These are phyloP conservation scores for Ceratoteleas bidentatus DNA, from an alignment of 1,140 invertebrate genomes.

Conservation along the genomic window DNA sequence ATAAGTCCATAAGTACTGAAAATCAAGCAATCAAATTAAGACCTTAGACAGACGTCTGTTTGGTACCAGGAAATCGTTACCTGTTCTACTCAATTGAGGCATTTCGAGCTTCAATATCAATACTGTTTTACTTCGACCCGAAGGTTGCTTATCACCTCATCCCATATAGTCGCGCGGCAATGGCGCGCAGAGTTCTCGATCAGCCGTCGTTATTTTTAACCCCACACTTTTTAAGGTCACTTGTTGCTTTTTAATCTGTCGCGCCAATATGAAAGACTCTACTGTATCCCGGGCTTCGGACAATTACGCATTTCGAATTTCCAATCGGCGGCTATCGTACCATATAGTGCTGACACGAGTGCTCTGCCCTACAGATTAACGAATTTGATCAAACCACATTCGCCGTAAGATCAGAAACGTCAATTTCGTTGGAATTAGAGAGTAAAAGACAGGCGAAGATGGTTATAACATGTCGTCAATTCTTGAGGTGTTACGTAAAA, in stretches of 20 bases:
- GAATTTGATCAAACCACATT: constrained; percentile 65
- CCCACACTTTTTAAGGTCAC: constrained; percentile 79
- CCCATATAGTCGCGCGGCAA: constrained; percentile 67
- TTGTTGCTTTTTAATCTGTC: constrained; percentile 80
- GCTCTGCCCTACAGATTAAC: constrained; percentile 60
- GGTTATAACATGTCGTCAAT: constrained; percentile 19
- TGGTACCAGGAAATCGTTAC: constrained; percentile 50
- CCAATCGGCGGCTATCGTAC: constrained; percentile 67
- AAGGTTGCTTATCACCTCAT: constrained; percentile 74
- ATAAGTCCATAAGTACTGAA: no score
- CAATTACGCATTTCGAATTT: constrained; percentile 72
- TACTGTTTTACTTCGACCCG: constrained; percentile 70
- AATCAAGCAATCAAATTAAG: no score
- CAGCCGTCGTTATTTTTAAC: constrained; percentile 78
- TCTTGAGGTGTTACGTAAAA: constrained; percentile 22
- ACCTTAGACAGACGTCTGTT: no score
- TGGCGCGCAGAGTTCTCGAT: constrained; percentile 78
- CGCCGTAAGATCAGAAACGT: constrained; percentile 44
- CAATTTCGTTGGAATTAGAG: constrained; percentile 40
- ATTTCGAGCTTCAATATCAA: constrained; percentile 59
- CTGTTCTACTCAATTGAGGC: constrained; percentile 59
- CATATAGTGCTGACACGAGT: constrained; percentile 54
- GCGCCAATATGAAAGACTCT: constrained; percentile 70
- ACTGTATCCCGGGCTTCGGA: constrained; percentile 66
- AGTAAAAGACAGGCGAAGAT: constrained; percentile 35